phyloP scores from a whole-genome alignment of 2,888 invertebrate genomes.

The Ernsta delagoae region DNA sequence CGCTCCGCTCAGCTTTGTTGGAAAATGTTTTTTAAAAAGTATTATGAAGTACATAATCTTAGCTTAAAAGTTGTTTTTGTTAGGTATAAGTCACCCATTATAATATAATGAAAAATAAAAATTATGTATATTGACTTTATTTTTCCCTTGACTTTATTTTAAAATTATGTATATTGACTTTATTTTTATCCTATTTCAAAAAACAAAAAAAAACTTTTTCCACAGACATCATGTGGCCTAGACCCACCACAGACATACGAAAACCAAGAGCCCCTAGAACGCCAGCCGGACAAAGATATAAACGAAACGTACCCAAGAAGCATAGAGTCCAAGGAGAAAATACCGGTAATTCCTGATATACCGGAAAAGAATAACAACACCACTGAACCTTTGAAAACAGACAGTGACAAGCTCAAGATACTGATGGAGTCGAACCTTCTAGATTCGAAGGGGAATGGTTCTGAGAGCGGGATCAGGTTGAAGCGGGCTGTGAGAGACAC shows the following conservation, averaged over 20 bases:
- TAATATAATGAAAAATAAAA: too few relatives aligned
- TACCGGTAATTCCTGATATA: constrained; percentile 59
- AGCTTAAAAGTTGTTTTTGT: too few relatives aligned
- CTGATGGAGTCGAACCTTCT: constrained; percentile 63
- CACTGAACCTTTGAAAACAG: constrained; percentile 54
- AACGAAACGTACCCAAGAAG: constrained; percentile 67
- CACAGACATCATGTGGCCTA: constrained; percentile 70
- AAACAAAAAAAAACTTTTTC: not conserved
- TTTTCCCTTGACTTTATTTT: too few relatives aligned
- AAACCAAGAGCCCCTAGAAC: constrained; percentile 69
- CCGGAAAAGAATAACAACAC: constrained; percentile 57
- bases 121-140: too few relatives aligned
- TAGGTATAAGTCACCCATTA: too few relatives aligned
- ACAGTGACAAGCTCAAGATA: constrained; percentile 64
- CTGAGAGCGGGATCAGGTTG: constrained; percentile 48
- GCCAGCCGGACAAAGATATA: constrained; percentile 67
- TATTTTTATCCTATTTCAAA: too few relatives aligned
- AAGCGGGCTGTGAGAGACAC: constrained; percentile 56
- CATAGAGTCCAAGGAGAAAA: constrained; percentile 61
- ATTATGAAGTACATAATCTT: too few relatives aligned
- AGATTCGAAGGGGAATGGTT: constrained; percentile 55
- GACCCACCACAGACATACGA: constrained; percentile 73
- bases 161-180: too few relatives aligned
- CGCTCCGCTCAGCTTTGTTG: too few relatives aligned
- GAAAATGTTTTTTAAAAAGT: too few relatives aligned